Evolutionary conservation across 2,113 vertebrate species (phyloP).

Genomic region (Erpornis zantholeuca): DNA sequence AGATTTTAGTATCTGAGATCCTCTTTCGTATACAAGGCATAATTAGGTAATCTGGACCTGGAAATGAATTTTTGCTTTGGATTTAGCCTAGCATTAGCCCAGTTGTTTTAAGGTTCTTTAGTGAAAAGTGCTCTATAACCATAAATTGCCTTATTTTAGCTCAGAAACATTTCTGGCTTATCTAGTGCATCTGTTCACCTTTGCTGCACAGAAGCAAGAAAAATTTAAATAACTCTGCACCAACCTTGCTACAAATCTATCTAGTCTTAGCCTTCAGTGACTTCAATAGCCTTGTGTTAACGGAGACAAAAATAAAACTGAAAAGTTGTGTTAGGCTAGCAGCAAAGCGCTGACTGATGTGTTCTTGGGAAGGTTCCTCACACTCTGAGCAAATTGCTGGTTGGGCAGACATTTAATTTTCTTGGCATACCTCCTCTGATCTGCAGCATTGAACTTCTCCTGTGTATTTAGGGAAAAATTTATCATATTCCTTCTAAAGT

Average conservation of each 20-base stretch:
- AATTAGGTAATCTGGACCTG: not conserved
- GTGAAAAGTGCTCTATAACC: not conserved
- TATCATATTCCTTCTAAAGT: not conserved
- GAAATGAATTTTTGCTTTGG: not conserved
- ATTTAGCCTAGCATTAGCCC: not conserved
- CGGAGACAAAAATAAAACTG: not conserved
- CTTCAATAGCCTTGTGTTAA: not conserved
- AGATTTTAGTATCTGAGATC: not conserved
- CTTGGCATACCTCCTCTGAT: slow-evolving; percentile 15
- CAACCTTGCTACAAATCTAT: not conserved
- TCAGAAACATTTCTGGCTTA: not conserved
- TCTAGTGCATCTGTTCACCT: not conserved
- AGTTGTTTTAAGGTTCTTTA: not conserved
- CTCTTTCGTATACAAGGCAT: not conserved
- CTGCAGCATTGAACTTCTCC: slow-evolving; percentile 26
- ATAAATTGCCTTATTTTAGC: not conserved
- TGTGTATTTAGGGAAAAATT: slow-evolving; percentile 4
- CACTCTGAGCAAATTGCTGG: slow-evolving; percentile 16
- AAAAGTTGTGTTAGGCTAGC: not conserved
- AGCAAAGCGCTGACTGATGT: not conserved
- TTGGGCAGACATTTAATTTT: slow-evolving; percentile 51
- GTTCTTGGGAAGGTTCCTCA: slow-evolving; percentile 15
- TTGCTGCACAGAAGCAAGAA: not conserved
- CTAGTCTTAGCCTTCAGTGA: not conserved
- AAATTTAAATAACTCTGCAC: not conserved